Evolutionary conservation across 2,888 invertebrate genomes (phyloP).

Genomic region (Perizoma affinitatum): DNA sequence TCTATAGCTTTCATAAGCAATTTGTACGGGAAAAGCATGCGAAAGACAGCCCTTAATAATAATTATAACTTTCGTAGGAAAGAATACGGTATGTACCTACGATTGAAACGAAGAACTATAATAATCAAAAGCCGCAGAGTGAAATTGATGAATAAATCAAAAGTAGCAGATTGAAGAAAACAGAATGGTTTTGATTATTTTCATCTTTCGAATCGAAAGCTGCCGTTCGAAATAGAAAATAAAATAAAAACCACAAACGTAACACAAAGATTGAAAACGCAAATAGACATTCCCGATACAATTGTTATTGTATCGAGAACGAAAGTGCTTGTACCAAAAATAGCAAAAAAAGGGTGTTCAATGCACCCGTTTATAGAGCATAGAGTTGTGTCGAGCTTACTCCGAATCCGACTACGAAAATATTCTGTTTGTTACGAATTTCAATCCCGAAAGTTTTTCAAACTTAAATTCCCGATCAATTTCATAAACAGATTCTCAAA

Average conservation of each 20-base stretch:
- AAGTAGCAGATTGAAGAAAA: no score
- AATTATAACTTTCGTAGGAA: no score
- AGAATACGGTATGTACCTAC: no score
- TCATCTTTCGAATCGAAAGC: neutral
- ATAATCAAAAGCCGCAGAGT: no score
- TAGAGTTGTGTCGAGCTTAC: conserved; percentile 3
- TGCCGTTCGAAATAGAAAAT: conserved; percentile 5
- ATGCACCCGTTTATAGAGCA: conserved; percentile 22
- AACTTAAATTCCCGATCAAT: no score
- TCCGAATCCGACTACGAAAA: conserved; percentile 7
- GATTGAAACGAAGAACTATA: no score
- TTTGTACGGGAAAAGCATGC: no score
- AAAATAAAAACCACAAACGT: conserved; percentile 27
- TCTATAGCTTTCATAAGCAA: no score
- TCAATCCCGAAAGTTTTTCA: neutral
- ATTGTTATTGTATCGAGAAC: conserved; percentile 25
- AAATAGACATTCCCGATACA: conserved; percentile 19
- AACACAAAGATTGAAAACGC: conserved; percentile 17
- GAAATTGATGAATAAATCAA: no score
- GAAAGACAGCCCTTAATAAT: no score
- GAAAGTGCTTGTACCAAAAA: conserved; percentile 35
- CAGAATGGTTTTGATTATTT: no score
- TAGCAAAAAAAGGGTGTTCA: conserved; percentile 29
- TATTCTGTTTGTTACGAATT: neutral
- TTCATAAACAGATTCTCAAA: no score